Percentiles rank a stretch among this genome's conserved stretches.
Evolutionary conservation across 2,797 vertebrate genomes (phyloP).

Genomic region (Macrochelys suwanniensis): DNA sequence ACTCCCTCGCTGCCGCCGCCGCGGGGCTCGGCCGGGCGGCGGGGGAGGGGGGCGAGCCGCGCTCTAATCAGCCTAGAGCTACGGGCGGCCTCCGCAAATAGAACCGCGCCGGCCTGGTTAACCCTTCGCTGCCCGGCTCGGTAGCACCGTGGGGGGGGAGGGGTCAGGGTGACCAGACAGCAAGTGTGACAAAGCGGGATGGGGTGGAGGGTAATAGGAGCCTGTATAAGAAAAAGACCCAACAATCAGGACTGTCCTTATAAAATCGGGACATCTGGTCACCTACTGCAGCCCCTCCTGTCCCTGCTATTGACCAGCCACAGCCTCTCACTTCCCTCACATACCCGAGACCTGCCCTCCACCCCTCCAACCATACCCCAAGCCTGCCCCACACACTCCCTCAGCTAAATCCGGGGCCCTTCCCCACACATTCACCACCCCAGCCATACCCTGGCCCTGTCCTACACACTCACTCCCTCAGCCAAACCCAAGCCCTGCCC

Average conservation of each 20-base stretch:
- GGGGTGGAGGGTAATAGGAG: too few species aligned
- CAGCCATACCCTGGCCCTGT: too few species aligned
- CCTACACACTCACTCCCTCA: not conserved
- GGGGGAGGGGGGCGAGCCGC: conserved; percentile 33
- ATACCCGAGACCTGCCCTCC: too few species aligned
- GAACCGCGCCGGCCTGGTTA: not conserved
- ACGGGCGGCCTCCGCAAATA: conserved; percentile 6
- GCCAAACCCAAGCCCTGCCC: too few species aligned
- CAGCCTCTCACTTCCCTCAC: not conserved
- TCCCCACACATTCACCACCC: not conserved
- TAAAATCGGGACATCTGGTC: too few species aligned
- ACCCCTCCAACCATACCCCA: too few species aligned
- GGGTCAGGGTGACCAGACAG: too few species aligned
- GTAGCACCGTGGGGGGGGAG: not conserved
- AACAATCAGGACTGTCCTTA: too few species aligned
- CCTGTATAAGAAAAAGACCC: too few species aligned
- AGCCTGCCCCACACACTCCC: not conserved
- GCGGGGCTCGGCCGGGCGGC: not conserved
- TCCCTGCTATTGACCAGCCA: not conserved
- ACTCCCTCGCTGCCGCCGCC: conserved; percentile 53
- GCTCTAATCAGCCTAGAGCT: conserved; percentile 15
- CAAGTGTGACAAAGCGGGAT: too few species aligned
- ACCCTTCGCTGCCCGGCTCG: not conserved
- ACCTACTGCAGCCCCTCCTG: not conserved
- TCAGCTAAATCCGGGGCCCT: not conserved